Evolutionary conservation across 2,888 invertebrate genomes (phyloP).

Genomic region (Tachystola acroxantha): DNA sequence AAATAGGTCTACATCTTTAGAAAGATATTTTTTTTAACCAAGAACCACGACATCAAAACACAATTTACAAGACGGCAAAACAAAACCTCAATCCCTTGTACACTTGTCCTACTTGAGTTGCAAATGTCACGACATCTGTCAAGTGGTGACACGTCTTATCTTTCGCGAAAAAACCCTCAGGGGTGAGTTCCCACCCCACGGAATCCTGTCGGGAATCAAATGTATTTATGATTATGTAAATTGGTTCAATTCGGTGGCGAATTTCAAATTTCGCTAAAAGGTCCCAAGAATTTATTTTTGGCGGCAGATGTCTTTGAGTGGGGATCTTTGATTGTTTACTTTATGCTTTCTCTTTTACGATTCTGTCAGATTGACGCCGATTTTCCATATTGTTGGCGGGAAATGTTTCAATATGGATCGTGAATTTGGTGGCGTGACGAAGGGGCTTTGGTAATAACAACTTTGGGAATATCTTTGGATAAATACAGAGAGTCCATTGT

Average conservation of each 20-base stretch:
- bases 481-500: no score
- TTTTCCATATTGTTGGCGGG: constrained; percentile 4
- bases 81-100: constrained; percentile 22
- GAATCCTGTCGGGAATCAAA: constrained; percentile 41
- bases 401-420: no score
- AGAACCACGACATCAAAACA: no score
- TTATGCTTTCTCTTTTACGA: constrained; percentile 16
- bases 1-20: no score
- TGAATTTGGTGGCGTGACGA: no score
- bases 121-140: constrained; percentile 70
- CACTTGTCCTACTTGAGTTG: constrained; percentile 55
- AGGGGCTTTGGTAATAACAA: no score
- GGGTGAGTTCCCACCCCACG: constrained; percentile 46
- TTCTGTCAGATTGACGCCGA: constrained; percentile 5
- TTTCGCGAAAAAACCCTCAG: constrained; percentile 53
- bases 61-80: neutral
- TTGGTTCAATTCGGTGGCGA: constrained; percentile 51
- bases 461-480: no score
- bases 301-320: constrained; percentile 43
- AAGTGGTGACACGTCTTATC: constrained; percentile 68
- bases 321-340: constrained; percentile 29
- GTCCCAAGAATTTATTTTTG: constrained; percentile 37
- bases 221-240: constrained; percentile 78
- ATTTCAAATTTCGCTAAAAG: constrained; percentile 50
- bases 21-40: no score